phyloP scores from a whole-genome alignment of 1,140 invertebrate species.

The Paracyclopina nana region DNA sequence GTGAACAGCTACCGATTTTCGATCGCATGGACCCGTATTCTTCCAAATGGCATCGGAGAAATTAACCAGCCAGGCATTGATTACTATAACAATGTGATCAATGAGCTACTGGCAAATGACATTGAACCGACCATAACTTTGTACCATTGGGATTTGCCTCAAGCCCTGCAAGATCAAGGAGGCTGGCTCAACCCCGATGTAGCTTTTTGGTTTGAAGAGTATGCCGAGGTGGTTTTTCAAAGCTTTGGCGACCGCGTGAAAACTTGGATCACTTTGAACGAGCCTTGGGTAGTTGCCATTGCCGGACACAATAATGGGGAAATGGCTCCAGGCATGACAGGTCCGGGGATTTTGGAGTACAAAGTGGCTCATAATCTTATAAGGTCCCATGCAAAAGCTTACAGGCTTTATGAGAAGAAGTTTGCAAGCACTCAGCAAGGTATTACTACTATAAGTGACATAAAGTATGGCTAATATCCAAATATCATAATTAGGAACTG shows the following conservation, averaged over 20 bases:
- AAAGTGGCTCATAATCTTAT: conserved; percentile 9
- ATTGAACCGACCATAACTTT: conserved; percentile 3
- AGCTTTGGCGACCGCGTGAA: conserved; percentile 9
- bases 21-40: conserved; percentile 1
- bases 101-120: not conserved
- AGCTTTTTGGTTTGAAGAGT: conserved; percentile 9
- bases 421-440: no score
- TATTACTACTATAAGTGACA: no score
- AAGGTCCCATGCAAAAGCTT: conserved; percentile 4
- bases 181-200: conserved; percentile 6
- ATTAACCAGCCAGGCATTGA: not conserved
- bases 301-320: not conserved
- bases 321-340: conserved; percentile 5
- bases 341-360: not conserved
- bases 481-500: no score
- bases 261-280: conserved; percentile 10
- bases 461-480: no score
- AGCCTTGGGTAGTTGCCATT: conserved; percentile 2
- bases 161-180: conserved; percentile 1
- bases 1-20: conserved; percentile 22
- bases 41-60: not conserved
- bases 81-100: conserved; percentile 12
- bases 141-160: conserved; percentile 14
- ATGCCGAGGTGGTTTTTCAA: not conserved
- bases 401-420: conserved; percentile 1